Evolutionary conservation across 2,113 vertebrate species (phyloP), one percentile per base, ranked within the genome.

Genomic region (Solea senegalensis): DNA sequence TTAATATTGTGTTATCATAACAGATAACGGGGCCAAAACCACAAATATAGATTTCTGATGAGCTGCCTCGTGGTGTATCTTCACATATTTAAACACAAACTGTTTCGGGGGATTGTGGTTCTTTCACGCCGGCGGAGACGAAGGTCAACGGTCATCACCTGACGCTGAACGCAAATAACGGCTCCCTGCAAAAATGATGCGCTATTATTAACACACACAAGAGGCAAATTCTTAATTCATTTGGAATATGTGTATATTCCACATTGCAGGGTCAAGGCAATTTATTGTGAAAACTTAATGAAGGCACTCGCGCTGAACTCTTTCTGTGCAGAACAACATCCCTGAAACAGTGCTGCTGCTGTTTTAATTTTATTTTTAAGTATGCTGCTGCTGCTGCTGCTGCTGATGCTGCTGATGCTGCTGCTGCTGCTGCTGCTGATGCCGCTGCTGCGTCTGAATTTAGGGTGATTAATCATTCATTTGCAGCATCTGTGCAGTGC

Each of bases 401-500:
- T 34, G 34, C 5, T 34, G 34, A 1, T 21, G 21, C 21, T 21
- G 21, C 21, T 34, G 52, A 50, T 64, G 69, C 55, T 44, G 21
- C 21, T 45, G 26, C 39, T 70, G 59, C 72, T 70, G 57, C 44
- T 73, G 49, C 44, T 72, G 67, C 68, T 6, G n/a, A n/a, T n/a
- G 16, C 69, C 39, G 50, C 44, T 65, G 69, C 56, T 41, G 59
- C 55, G 73, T 70, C 46, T 65, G 69, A 79, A 76, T 84, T 87
- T 83, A 43, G 60, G 63, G 27, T 72, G 52, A 85, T 86, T 72
- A 85, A 88, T 86, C 67, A 86, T 90, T 88, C 61, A 90, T 81
- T 78, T 73, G 21, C 28, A 75, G 67, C 78, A 74, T 86, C 68
- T 88, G 76, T 76, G 74, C 34, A 16, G 44, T 14, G 11, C 45